Evolutionary conservation across 2,113 vertebrate species (phyloP), one percentile per base, ranked within the genome.

Genomic region (Cynopterus brachyotis): DNA sequence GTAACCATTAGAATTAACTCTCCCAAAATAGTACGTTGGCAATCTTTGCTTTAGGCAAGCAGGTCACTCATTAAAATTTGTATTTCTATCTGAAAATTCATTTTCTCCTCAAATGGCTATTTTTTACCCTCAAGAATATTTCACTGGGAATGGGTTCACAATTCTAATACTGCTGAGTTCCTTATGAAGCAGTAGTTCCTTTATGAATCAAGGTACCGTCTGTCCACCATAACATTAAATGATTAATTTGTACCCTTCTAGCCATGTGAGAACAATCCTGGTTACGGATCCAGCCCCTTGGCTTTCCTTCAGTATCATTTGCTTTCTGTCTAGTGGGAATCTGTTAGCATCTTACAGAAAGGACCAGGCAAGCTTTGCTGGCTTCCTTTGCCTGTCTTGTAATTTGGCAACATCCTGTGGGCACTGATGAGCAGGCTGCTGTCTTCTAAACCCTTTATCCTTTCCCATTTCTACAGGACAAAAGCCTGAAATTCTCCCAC

Each of bases 51-150:
- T 90, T 80, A 88, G 70, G 90, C 57, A 87, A 93, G 24, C 22
- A 75, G 40, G 87, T 80, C 55, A 32, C 75, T 86, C 64, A 90
- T 80, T 81, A 82, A 89, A 96, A 85, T 95, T 45, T 95, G 50
- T 69, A 83, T 93, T 84, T 87, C 28, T 81, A 85, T 20, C 72
- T 45, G 62, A 78, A 95, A 89, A 69, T 85, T 89, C 0, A 1
- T 95, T 89, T 83, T 80, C 75, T 87, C 40, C 79, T 91, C 82
- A 91, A 93, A 75, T 79, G 37, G 32, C 84, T 78, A 37, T 78
- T 37, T 81, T 66, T 69, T n/a, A 64, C n/a, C 66, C 81, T 90
- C 12, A 82, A 90, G 37, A 94, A 57, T 76, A 62, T 84, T 64
- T 95, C 59, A 75, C 15, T 79, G 64, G 42, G 8, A 90, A 90